These are phyloP conservation scores for Dryoscopus gambensis DNA, from an alignment of 2,113 vertebrate genomes.

Conservation along the genomic window DNA sequence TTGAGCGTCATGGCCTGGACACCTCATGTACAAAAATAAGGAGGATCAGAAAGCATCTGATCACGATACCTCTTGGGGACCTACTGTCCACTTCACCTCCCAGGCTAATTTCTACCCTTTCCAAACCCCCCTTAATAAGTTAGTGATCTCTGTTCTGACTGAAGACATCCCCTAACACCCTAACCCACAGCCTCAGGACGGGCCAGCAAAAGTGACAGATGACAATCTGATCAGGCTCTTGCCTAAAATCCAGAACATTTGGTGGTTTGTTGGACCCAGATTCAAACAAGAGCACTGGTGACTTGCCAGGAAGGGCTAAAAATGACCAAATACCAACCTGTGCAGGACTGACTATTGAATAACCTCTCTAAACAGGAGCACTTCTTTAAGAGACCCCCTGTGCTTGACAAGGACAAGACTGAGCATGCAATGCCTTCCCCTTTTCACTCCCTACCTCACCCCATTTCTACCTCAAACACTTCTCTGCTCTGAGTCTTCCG, in stretches of 20 bases:
- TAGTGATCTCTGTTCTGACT: background rate
- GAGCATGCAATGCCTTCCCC: accelerated
- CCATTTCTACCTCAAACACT: background rate
- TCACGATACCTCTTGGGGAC: background rate
- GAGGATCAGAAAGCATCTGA: background rate
- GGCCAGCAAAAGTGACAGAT: background rate
- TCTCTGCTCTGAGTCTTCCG: background rate
- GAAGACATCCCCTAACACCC: background rate
- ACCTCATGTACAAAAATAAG: background rate
- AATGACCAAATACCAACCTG: background rate
- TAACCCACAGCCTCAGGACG: accelerated
- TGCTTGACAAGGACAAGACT: background rate
- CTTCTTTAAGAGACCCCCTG: background rate
- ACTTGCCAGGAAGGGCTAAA: background rate
- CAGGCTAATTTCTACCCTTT: background rate
- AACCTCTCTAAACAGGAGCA: background rate
- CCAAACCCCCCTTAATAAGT: background rate
- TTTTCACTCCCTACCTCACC: background rate
- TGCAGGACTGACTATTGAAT: background rate
- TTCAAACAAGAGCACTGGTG: background rate
- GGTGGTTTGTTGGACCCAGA: accelerated
- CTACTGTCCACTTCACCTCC: background rate
- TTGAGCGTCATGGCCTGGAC: background rate
- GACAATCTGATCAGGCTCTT: background rate
- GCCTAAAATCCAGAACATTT: background rate